Percentiles rank a stretch among this genome's conserved stretches.
Conservation (phyloP, 2,888 invertebrate species). For the Phytoseiulus persimilis region DNA sequence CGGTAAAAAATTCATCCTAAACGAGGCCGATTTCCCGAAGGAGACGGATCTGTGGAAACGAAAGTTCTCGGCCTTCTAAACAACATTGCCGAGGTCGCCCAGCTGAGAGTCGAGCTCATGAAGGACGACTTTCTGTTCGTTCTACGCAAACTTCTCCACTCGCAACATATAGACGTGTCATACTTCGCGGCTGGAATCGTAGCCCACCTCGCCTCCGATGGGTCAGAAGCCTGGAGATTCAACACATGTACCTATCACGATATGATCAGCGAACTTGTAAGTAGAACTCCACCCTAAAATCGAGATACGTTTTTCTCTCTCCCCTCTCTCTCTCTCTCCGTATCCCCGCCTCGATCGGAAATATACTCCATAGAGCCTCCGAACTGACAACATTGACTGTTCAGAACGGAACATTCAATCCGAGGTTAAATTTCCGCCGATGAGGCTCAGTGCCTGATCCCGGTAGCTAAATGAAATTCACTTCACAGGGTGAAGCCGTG, state of each 20-base stretch:
- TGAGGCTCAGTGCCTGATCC: not conserved
- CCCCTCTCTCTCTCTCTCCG: no score
- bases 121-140: conserved; percentile 53
- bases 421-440: not conserved
- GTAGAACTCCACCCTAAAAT: conserved; percentile 40
- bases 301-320: no score
- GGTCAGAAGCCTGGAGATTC: conserved; percentile 54
- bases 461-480: conserved; percentile 41
- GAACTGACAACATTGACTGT: no score
- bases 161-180: conserved; percentile 61
- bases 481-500: conserved; percentile 55
- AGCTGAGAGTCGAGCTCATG: conserved; percentile 55
- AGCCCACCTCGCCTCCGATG: conserved; percentile 62
- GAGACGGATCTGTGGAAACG: conserved; percentile 63
- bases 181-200: conserved; percentile 67
- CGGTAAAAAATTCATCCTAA: not conserved
- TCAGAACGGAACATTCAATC: no score
- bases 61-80: conserved; percentile 66
- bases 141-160: conserved; percentile 53
- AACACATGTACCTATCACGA: conserved; percentile 45
- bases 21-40: conserved; percentile 43
- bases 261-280: conserved; percentile 55
- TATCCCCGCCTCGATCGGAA: not conserved
- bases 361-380: no score
- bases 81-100: conserved; percentile 65